Base-by-base conservation (phyloP, 2,797 vertebrate genomes). In the Taeniopygia guttata region DNA sequence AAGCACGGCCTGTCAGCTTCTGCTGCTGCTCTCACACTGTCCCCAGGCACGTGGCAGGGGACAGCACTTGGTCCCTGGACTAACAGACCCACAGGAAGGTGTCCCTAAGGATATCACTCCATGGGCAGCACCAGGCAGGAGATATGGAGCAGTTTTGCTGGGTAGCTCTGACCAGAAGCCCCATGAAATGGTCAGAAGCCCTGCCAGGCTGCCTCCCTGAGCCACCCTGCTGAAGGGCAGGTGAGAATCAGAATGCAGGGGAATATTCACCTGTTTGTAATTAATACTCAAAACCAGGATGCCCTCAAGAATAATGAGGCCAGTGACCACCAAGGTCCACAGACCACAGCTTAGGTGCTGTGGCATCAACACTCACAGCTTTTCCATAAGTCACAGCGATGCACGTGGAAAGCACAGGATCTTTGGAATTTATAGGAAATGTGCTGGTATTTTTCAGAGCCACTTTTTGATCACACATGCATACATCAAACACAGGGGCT, bases 151-250 rank as follows among this genome's bases (percentile, higher is more conserved):
- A 3, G 11, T 69, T 70, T 20, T 58, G 7, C 49, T 30, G 26
- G 29, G 27, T 13, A 54, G 45, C 36, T 69, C 63, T 72, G 21
- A 46, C 32, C 30, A 45, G 49, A 72, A 93, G 62, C 4, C 23
- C 40, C 29, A 6, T 29, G 46, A 40, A 70, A 67, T 3, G 13
- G 15, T 27, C 15, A 58, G 55, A 38, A 82, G 45, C 13, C 25
- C 30, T 52, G 16, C 12, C 29, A 67, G 58, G 29, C 19, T 16
- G 38, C 34, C 62, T 51, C 2, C 1, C 52, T 79, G 51, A 72
- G 27, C 38, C 2, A 1, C n/a, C 40, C 23, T 0, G 0, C 18
- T n/a, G 63, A n/a, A 56, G 58, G 42, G 8, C 69, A 36, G 0
- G 0, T 1, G 26, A 56, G 13, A 64, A 68, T 56, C 42, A 76